Evolutionary conservation across 2,888 invertebrate genomes (phyloP).

Genomic region (Acronicta alni): DNA sequence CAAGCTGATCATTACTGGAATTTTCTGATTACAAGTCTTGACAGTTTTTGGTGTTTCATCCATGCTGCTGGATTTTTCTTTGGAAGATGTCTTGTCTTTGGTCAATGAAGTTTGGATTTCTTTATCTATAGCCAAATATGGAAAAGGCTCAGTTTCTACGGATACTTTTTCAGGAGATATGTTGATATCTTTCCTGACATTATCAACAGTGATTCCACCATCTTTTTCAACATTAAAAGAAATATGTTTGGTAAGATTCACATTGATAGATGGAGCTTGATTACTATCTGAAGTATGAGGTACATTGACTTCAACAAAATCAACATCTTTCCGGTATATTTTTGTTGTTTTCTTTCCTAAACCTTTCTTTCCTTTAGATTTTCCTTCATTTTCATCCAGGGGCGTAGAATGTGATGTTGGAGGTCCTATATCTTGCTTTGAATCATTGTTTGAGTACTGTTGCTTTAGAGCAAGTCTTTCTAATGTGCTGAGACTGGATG

Average conservation of each 20-base stretch:
- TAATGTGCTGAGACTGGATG: slow-evolving; percentile 88
- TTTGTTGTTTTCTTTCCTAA: slow-evolving; percentile 75
- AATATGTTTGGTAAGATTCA: slow-evolving; percentile 84
- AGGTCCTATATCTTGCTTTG: slow-evolving; percentile 75
- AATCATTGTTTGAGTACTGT: slow-evolving; percentile 82
- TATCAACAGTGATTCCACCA: slow-evolving; percentile 75
- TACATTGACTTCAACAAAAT: slow-evolving; percentile 78
- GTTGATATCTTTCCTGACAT: slow-evolving; percentile 69
- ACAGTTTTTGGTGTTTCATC: slow-evolving; percentile 41
- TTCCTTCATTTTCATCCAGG: slow-evolving; percentile 71
- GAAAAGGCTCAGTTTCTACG: slow-evolving; percentile 57
- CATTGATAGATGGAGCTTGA: slow-evolving; percentile 75
- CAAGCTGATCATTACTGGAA: slow-evolving; percentile 77
- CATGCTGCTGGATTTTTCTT: slow-evolving; percentile 20
- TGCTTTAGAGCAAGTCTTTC: slow-evolving; percentile 90
- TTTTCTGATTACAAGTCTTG: slow-evolving; percentile 59
- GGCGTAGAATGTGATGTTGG: slow-evolving; percentile 89
- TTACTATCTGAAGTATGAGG: slow-evolving; percentile 68
- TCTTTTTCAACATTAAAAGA: slow-evolving; percentile 84
- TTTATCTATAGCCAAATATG: slow-evolving; percentile 70
- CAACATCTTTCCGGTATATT: slow-evolving; percentile 78
- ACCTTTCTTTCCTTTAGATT: slow-evolving; percentile 72
- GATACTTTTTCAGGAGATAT: slow-evolving; percentile 71
- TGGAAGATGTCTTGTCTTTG: slow-evolving; percentile 43
- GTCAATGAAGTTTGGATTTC: slow-evolving; percentile 79